Percentiles rank a stretch among this genome's conserved stretches.
These are phyloP conservation scores for Arothron firmamentum DNA, from an alignment of 2,113 vertebrate genomes.

Conservation along the genomic window DNA sequence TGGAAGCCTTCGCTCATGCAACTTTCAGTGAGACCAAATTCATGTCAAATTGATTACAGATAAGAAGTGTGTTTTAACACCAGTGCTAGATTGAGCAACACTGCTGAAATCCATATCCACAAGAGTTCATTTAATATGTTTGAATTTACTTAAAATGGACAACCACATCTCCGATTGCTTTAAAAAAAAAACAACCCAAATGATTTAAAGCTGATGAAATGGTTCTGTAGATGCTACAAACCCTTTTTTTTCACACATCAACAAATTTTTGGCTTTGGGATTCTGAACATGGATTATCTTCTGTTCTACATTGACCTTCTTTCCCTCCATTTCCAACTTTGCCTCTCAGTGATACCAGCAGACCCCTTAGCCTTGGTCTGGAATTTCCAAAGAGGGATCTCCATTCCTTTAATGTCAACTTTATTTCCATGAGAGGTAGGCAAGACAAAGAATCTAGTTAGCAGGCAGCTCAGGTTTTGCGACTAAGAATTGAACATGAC, in stretches of 20 bases:
- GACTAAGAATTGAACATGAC: conserved; percentile 33
- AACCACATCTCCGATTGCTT: conserved; percentile 7
- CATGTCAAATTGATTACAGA: background rate
- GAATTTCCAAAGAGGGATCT: conserved; percentile 52
- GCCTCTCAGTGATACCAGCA: conserved; percentile 21
- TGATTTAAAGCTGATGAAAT: conserved; percentile 7
- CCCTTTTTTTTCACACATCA: conserved; percentile 10
- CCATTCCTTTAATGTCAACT: conserved; percentile 52
- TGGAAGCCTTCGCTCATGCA: no score
- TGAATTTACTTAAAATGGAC: conserved; percentile 13
- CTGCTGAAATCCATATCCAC: conserved; percentile 11
- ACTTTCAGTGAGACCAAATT: no score
- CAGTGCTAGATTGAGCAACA: background rate
- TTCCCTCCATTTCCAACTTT: conserved; percentile 20
- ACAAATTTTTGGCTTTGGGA: background rate
- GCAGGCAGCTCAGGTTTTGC: conserved; percentile 46
- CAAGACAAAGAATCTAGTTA: conserved; percentile 49
- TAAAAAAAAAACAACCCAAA: conserved; percentile 24
- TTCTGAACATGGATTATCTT: background rate
- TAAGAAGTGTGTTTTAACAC: background rate
- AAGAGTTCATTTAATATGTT: conserved; percentile 13
- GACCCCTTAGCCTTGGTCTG: conserved; percentile 25
- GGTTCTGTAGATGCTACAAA: background rate
- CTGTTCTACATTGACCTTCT: background rate
- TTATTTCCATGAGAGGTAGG: conserved; percentile 47